phyloP scores from a whole-genome alignment of 2,797 vertebrate genomes.

The Pelochelys cantorii region DNA sequence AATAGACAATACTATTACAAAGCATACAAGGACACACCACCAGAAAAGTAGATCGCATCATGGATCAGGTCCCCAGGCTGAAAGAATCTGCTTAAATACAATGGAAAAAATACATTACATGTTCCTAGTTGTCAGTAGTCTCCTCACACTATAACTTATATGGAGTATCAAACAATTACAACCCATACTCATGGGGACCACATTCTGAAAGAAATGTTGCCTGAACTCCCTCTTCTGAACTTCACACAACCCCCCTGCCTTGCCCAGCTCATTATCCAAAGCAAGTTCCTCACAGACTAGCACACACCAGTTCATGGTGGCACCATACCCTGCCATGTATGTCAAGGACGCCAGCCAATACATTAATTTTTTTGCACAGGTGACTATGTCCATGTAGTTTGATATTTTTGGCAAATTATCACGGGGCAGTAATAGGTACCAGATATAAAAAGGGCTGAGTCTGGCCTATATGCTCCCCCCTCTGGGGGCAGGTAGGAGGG shows the following conservation, averaged over 20 bases:
- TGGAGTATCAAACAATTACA: background rate
- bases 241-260: too few relatives aligned
- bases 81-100: background rate
- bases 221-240: too few relatives aligned
- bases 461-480: background rate
- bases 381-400: background rate
- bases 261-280: too few relatives aligned
- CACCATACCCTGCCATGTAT: background rate
- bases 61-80: background rate
- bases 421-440: background rate
- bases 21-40: background rate
- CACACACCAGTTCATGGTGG: too few relatives aligned
- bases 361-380: background rate
- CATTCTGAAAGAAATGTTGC: too few relatives aligned
- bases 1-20: conserved; percentile 29
- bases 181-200: too few relatives aligned
- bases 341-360: background rate
- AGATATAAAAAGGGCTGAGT: background rate
- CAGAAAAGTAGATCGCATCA: background rate
- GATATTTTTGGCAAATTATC: background rate
- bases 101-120: background rate
- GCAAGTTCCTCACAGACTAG: too few relatives aligned
- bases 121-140: background rate
- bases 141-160: background rate
- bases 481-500: background rate